These are phyloP conservation scores for Dorcus parallelipipedus DNA, from an alignment of 2,888 invertebrate genomes.

Conservation along the genomic window DNA sequence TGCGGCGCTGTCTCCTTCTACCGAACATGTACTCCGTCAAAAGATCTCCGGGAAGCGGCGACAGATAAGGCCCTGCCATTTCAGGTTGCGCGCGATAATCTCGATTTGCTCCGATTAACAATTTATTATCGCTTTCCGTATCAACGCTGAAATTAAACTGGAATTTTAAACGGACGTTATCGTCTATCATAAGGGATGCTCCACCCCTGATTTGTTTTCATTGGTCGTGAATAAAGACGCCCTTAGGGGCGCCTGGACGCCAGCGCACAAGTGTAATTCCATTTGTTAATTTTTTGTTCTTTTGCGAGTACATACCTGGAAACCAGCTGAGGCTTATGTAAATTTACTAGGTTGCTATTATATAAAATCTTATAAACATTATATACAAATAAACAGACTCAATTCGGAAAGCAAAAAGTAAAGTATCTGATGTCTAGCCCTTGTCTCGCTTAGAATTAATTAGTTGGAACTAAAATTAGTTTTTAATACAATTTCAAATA, in stretches of 20 bases:
- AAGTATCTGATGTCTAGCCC: too few species aligned
- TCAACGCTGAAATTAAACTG: slow-evolving; percentile 27
- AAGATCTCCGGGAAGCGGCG: slow-evolving; percentile 82
- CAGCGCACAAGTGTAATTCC: slow-evolving; percentile 34
- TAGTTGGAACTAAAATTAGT: too few species aligned
- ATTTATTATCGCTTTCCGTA: slow-evolving; percentile 7
- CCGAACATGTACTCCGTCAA: slow-evolving; percentile 92
- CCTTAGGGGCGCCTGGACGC: slow-evolving; percentile 44
- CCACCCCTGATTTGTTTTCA: slow-evolving; percentile 42
- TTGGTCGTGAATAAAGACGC: slow-evolving; percentile 40
- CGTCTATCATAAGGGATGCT: slow-evolving; percentile 37
- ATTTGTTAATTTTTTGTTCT: slow-evolving; percentile 4
- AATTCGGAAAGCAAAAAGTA: too few species aligned
- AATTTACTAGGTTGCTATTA: too few species aligned
- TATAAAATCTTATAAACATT: too few species aligned
- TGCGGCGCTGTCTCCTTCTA: slow-evolving; percentile 80
- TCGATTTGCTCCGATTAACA: background rate
- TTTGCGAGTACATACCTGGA: too few species aligned
- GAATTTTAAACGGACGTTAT: slow-evolving; percentile 26
- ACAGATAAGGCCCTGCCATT: slow-evolving; percentile 86
- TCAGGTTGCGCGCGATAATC: slow-evolving; percentile 1
- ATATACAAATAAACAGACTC: too few species aligned
- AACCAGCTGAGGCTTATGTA: too few species aligned
- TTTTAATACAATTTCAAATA: too few species aligned
- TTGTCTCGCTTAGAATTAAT: too few species aligned